These are phyloP conservation scores for Agrotis exclamationis DNA, from an alignment of 2,888 invertebrate species.

Conservation along the genomic window DNA sequence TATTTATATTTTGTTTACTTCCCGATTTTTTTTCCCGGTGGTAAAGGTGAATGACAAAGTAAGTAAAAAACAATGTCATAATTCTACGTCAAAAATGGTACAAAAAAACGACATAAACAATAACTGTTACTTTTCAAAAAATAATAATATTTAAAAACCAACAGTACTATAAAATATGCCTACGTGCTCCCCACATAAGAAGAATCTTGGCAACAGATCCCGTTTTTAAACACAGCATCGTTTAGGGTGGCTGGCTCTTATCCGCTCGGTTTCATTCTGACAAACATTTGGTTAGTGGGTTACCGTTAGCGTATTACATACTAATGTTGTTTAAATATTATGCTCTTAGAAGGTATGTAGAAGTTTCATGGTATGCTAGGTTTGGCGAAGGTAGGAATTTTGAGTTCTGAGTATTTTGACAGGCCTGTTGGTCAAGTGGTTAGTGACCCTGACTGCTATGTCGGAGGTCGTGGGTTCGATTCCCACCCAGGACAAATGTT, in stretches of 20 bases:
- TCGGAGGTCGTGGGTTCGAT: too few relatives aligned
- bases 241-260: not conserved
- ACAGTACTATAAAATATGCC: not conserved
- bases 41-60: too few relatives aligned
- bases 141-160: not conserved
- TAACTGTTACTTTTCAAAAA: not conserved
- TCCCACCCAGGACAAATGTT: too few relatives aligned
- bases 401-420: not conserved
- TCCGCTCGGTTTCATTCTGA: not conserved
- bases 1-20: too few relatives aligned
- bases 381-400: not conserved
- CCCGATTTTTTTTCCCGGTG: too few relatives aligned
- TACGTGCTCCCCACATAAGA: constrained; percentile 1
- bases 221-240: not conserved
- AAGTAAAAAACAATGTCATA: too few relatives aligned
- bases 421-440: too few relatives aligned
- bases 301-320: not conserved
- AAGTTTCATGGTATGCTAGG: constrained; percentile 1
- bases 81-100: too few relatives aligned
- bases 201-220: not conserved
- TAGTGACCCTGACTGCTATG: too few relatives aligned
- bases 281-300: constrained; percentile 26
- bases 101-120: too few relatives aligned
- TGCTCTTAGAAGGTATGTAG: constrained; percentile 2
- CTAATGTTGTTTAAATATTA: constrained; percentile 11